Evolutionary conservation across 2,113 vertebrate genomes (phyloP).

Genomic region (Hypomesus transpacificus): DNA sequence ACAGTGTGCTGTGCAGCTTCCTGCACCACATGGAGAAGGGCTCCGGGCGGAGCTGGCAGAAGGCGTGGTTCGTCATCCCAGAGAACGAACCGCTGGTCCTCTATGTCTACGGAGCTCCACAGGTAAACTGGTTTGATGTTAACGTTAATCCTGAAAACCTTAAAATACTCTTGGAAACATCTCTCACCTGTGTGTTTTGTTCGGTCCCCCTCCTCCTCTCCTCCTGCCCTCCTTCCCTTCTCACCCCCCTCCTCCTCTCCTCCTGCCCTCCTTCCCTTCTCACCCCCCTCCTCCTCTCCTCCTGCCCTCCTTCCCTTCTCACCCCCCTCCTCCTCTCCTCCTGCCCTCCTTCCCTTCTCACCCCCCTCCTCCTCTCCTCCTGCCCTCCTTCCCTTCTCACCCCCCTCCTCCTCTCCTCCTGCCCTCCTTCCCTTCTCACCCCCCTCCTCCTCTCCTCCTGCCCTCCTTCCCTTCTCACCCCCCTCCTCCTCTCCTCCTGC

Average conservation of each 20-base stretch:
- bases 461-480: not conserved
- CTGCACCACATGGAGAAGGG: constrained; percentile 89
- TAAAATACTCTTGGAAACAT: no score
- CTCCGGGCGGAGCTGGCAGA: constrained; percentile 82
- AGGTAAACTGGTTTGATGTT: constrained; percentile 65
- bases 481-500: not conserved
- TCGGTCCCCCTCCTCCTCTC: not conserved
- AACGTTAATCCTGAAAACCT: no score
- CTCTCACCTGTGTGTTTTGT: no score
- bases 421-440: no score
- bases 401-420: no score
- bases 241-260: no score
- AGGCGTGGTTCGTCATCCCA: constrained; percentile 87
- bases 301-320: not conserved
- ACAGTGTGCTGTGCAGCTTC: constrained; percentile 88
- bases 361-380: not conserved
- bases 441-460: not conserved
- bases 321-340: not conserved
- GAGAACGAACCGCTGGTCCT: constrained; percentile 88
- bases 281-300: not conserved
- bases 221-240: not conserved
- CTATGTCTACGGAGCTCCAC: constrained; percentile 88
- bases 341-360: not conserved
- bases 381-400: not conserved
- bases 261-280: no score